Base-by-base conservation (phyloP, 2,113 vertebrate species). In the Nansenia antarctica region DNA sequence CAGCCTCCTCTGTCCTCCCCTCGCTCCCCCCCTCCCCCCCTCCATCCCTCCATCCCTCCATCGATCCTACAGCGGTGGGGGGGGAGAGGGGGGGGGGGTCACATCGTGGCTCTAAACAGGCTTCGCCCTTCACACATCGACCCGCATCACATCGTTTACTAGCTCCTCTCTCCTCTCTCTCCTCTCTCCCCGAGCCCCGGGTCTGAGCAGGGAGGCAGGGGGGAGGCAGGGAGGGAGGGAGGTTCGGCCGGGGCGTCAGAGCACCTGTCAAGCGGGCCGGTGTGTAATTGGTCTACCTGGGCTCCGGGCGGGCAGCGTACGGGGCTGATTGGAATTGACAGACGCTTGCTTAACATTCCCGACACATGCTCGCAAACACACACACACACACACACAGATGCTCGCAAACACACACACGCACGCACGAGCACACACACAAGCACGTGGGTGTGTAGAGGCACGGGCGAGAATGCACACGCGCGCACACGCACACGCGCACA, bases 261-360 rank as follows among this genome's bases (percentile, higher is more conserved):
- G 74, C 29, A 53, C 73, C 76, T 39, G 60, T 74, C 12, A 59
- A 85, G 68, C 53, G 65, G 82, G 74, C 87, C 83, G 78, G 76
- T 67, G 66, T 82, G 82, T 92, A 91, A 91, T 90, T 91, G 87
- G 88, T 61, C 85, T 90, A 87, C 86, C 85, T 87, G 84, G 79
- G 82, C 86, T 82, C 73, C 55, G 70, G 80, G 82, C 89, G 79
- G 77, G 83, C 71, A 80, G 77, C 29, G 78, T 58, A 30, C 45
- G 45, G 31, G 47, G 57, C 74, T 88, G 87, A 91, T 86, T 86
- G 82, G 86, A 89, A 90, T 82, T 87, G 90, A 89, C 87, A 90
- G 87, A 69, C 74, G 76, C 79, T 84, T 81, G 83, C 84, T 89
- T 88, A 82, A 85, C 72, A 89, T 90, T 85, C 79, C 58, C 52